Evolutionary conservation across 2,797 vertebrate genomes (phyloP).

Genomic region (Ctenochaetus hawaiiensis): DNA sequence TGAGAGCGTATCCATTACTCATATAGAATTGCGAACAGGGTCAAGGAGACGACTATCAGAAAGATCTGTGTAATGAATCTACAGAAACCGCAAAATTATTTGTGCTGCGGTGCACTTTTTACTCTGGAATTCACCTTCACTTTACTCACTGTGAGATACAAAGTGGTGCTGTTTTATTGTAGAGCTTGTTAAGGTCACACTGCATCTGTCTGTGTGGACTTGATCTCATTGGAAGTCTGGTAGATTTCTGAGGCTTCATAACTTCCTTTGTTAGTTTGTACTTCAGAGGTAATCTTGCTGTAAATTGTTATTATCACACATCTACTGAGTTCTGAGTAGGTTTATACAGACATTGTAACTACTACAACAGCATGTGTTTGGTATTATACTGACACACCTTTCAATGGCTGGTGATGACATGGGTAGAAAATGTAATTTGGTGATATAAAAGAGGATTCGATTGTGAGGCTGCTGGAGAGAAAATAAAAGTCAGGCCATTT

Average conservation of each 20-base stretch:
- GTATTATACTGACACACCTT: conserved; percentile 6
- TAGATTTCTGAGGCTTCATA: not conserved
- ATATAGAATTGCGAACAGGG: conserved; percentile 58
- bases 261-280: not conserved
- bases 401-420: not conserved
- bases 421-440: conserved; percentile 44
- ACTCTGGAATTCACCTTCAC: conserved; percentile 3
- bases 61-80: conserved; percentile 61
- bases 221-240: not conserved
- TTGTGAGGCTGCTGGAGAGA: conserved; percentile 41
- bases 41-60: conserved; percentile 67
- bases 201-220: not conserved
- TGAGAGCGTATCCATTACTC: conserved; percentile 72
- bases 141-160: not conserved
- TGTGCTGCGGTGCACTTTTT: conserved; percentile 18
- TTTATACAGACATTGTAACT: not conserved
- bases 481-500: conserved; percentile 44
- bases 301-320: not conserved
- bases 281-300: not conserved
- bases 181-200: not conserved
- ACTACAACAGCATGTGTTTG: not conserved
- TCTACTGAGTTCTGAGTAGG: not conserved
- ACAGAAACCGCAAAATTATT: conserved; percentile 46
- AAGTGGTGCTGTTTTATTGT: conserved; percentile 2
- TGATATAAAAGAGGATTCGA: conserved; percentile 43